Percentiles rank a stretch among this genome's conserved stretches.
Conservation (phyloP, 2,113 vertebrate genomes). For the Orthonyx spaldingii region DNA sequence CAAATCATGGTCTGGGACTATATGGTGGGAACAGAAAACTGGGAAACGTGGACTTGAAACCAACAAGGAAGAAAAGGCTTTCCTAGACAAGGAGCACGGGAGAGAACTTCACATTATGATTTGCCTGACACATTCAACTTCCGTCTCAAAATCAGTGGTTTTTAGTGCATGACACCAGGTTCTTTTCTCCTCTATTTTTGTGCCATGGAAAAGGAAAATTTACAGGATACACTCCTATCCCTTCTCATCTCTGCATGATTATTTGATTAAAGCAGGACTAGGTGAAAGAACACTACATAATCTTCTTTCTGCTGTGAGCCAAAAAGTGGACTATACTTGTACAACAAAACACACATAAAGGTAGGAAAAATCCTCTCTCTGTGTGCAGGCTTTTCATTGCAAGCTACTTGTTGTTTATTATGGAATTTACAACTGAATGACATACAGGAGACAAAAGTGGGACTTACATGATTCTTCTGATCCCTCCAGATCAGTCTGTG, state of each 20-base stretch:
- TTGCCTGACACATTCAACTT: neutral
- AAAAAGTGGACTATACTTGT: neutral
- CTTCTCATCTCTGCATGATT: neutral
- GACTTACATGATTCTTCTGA: conserved; percentile 89
- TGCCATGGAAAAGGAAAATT: neutral
- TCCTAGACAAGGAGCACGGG: neutral
- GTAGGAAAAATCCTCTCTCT: neutral
- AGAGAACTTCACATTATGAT: neutral
- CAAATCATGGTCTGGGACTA: neutral
- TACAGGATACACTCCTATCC: neutral
- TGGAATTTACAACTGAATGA: neutral
- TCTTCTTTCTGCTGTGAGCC: neutral
- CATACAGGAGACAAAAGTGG: neutral
- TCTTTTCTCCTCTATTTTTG: neutral
- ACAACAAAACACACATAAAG: neutral
- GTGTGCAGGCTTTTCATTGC: neutral
- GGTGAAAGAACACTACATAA: neutral
- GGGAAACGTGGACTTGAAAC: neutral
- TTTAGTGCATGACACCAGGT: neutral
- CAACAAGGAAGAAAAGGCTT: neutral
- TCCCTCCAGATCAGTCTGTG: conserved; percentile 95
- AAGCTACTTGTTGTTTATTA: neutral
- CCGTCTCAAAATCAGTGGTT: neutral
- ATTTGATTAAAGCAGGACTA: neutral
- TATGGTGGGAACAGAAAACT: neutral